Base-by-base conservation (phyloP, 2,888 invertebrate species). In the Hirudinaria manillensis region DNA sequence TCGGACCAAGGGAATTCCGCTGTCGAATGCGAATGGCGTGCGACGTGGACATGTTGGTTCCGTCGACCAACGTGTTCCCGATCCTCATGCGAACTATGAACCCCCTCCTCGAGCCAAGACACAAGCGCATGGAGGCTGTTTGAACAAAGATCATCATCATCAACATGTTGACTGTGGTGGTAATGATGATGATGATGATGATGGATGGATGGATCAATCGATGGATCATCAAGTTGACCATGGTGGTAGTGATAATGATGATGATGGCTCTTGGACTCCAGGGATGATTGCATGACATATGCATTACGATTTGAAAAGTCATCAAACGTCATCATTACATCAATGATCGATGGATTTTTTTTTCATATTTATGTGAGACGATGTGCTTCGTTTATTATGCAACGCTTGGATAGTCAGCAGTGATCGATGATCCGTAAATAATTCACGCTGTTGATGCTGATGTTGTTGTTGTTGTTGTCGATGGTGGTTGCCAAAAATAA, bases 21-120 rank as follows among this genome's bases (percentile, higher is more conserved):
- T 96, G 95, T 83, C 96, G 92, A 83, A 96, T 89, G 83, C 96
- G 92, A 83, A 96, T 89, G 74, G 96, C 90, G 83, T 94, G 93
- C 74, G 94, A 94, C 78, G 84, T 83, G 78, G 83, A 83, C n/a
- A 84, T 90, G 0, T 90, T 90, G 91, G 92, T 91, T 79, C 90
- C 89, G 81, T 92, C 91, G 0, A 91, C 80, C 68, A 82, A 82
- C 34, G 83, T 80, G 77, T 92, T 93, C 55, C 97, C 97, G 79
- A 97, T 92, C 84, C 94, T 93, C 95, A 99, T 94, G 77, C 99
- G 92, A 86, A 98, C 99, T 82, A 99, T 99, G 87, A 99, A 99
- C 3, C 98, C 98, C 82, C 99, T 90, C 75, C 99, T 89, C 16
- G 98, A 96, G 2, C 98, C 98, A 97, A 99, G 97, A 86, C 97